Conservation (phyloP, 64 coral and sea anemone species). For the Stichodactyla helianthus region DNA sequence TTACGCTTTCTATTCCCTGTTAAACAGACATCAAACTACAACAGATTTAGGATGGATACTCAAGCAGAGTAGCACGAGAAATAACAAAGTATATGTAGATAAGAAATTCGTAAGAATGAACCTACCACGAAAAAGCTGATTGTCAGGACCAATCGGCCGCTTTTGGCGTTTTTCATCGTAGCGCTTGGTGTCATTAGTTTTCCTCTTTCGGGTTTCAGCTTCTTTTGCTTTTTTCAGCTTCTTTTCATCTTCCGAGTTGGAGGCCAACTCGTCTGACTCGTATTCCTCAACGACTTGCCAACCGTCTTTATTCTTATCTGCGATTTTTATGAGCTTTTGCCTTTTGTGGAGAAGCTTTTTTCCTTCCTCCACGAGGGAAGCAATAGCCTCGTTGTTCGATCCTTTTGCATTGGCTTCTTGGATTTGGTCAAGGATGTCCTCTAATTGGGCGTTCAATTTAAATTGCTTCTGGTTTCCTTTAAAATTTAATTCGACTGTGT, state of each 20-base stretch:
- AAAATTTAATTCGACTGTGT: not conserved
- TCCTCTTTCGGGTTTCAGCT: not conserved
- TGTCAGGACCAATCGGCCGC: not conserved
- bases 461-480: not conserved
- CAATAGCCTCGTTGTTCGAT: not conserved
- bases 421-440: not conserved
- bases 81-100: not conserved
- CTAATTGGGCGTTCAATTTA: not conserved
- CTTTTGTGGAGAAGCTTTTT: not conserved
- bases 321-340: not conserved
- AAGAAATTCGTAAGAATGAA: not conserved
- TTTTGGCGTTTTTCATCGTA: not conserved
- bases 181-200: not conserved
- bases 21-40: too few relatives aligned
- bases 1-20: too few relatives aligned
- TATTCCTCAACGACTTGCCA: not conserved
- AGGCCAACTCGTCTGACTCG: not conserved
- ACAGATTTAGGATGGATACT: too few relatives aligned
- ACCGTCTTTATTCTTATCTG: not conserved
- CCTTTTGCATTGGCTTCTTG: not conserved
- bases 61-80: not conserved
- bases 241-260: not conserved
- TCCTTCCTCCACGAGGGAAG: not conserved
- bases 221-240: not conserved
- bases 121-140: not conserved